These are phyloP conservation scores for Bubalus kerabau DNA, from an alignment of 2,113 vertebrate genomes.

Conservation along the genomic window DNA sequence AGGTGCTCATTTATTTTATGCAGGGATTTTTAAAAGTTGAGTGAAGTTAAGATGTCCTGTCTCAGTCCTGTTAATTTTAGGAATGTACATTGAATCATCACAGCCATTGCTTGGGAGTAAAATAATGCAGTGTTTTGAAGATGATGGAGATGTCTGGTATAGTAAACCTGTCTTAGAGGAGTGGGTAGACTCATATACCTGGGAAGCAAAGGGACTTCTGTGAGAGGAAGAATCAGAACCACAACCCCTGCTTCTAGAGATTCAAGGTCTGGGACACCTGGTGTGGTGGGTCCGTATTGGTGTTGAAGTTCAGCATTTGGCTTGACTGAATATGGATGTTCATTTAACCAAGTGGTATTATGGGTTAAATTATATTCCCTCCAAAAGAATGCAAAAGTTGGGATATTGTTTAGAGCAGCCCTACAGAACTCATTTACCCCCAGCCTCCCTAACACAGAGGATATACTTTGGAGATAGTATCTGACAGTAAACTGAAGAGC, in stretches of 20 bases:
- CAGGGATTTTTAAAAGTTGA: background rate
- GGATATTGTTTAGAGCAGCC: background rate
- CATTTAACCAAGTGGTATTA: background rate
- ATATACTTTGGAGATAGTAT: background rate
- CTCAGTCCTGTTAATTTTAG: background rate
- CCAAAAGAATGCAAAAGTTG: background rate
- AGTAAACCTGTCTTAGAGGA: background rate
- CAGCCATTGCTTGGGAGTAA: background rate
- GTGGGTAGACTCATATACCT: background rate
- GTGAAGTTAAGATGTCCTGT: background rate
- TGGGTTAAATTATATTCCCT: background rate
- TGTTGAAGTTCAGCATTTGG: background rate
- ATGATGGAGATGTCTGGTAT: background rate
- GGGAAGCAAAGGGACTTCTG: background rate
- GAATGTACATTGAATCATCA: background rate
- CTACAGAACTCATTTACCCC: background rate
- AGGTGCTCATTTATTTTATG: background rate
- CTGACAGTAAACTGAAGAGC: background rate
- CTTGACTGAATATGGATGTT: background rate
- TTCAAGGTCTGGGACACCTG: background rate
- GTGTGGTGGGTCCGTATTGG: background rate
- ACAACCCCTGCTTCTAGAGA: background rate
- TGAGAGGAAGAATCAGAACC: background rate
- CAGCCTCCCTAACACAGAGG: background rate
- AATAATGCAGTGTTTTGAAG: background rate